A percentile compares a stretch with the other conserved stretches of the same genome.
Conservation (phyloP, 2,797 vertebrate genomes). For the Argyrosomus regius region DNA sequence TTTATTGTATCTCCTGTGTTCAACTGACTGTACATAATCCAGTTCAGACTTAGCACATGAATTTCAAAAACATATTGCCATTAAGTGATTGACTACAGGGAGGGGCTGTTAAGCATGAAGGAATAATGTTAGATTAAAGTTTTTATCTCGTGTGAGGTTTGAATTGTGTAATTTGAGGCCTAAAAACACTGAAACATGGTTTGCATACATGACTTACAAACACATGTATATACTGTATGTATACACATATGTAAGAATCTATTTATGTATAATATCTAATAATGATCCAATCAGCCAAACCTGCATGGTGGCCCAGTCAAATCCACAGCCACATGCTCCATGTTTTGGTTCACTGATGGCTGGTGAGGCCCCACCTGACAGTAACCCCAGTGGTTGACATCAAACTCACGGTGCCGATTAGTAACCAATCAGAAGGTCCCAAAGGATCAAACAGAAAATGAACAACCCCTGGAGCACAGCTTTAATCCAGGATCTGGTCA, state of each 20-base stretch:
- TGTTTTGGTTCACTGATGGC: background rate
- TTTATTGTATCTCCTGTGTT: conserved; percentile 50
- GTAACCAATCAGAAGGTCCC: conserved; percentile 1
- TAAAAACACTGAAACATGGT: background rate
- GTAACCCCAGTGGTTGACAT: background rate
- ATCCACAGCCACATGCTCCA: background rate
- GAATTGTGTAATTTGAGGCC: conserved; percentile 26
- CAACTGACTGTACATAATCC: conserved; percentile 52
- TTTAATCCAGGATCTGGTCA: background rate
- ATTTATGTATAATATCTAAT: background rate
- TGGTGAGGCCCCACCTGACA: background rate
- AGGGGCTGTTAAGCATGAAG: conserved; percentile 45
- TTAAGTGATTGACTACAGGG: conserved; percentile 74
- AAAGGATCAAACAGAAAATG: background rate
- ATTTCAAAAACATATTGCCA: conserved; percentile 68
- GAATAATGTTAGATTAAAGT: conserved; percentile 59
- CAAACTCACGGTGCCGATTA: background rate
- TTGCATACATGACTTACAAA: background rate
- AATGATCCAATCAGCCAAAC: background rate
- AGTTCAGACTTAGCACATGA: conserved; percentile 57
- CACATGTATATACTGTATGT: background rate
- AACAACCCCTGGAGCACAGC: background rate
- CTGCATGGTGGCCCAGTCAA: background rate
- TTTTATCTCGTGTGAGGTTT: conserved; percentile 50
- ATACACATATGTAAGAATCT: background rate